Evolutionary conservation across 1,140 invertebrate species (phyloP), one percentile per base, ranked within the genome.

Genomic region (Chlorops oryzae): DNA sequence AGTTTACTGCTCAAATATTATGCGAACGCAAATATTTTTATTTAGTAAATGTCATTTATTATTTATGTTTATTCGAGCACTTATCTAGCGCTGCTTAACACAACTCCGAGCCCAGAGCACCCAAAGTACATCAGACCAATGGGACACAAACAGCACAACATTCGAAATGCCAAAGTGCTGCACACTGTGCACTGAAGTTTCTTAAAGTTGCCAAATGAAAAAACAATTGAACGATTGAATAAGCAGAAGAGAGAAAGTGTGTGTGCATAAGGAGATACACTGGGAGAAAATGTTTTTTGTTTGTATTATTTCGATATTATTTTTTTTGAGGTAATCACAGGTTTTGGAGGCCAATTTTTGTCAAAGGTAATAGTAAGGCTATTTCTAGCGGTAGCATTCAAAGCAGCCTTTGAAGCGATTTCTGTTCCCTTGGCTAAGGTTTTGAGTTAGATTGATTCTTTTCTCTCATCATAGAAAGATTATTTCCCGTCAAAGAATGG

Each of bases 21-120:
- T 68, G 65, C 65, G 65, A 68, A 68, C 65, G 65, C 65, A 68
- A 68, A 68, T 68, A 68, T 68, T 68, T 68, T 68, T 68, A 68
- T 68, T 68, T 68, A 68, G 65, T 68, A 68, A 68, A 68, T 68
- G 65, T 68, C 65, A 68, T 68, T 68, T 68, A 68, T 68, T 68
- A 68, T 68, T 68, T 68, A 68, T 68, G 61, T 68, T 68, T 68
- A 68, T 68, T 68, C 65, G 65, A 68, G 65, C 65, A 68, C 65
- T 68, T 68, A 68, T 68, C 65, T 68, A 68, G 65, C 63, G 63
- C 63, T 65, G 58, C 63, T 65, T 65, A 65, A 65, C 62, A 64
- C 65, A 59, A 65, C 65, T 56, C 59, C 60, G n/a, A n/a, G n/a
- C n/a, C n/a, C n/a, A n/a, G n/a, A n/a, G n/a, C n/a, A n/a, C n/a